These are phyloP conservation scores for Micromussa lordhowensis DNA, from an alignment of 92 coral and sea anemone species.

Conservation along the genomic window DNA sequence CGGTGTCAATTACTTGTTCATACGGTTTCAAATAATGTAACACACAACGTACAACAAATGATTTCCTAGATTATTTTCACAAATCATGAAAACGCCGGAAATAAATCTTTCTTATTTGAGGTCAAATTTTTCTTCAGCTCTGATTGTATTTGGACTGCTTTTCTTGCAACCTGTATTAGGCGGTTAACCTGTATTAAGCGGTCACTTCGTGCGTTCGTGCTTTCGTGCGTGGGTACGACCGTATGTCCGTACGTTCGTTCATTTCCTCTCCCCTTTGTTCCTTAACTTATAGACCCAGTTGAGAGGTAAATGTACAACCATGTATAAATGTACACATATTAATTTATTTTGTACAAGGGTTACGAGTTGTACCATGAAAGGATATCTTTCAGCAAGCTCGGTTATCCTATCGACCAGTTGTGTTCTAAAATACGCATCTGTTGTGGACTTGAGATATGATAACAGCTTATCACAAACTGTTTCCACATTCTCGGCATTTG, in stretches of 20 bases:
- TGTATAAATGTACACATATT: neutral
- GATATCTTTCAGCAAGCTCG: constrained; percentile 96
- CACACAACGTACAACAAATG: no score
- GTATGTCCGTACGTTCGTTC: neutral
- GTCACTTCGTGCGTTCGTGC: no score
- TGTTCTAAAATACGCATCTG: constrained; percentile 81
- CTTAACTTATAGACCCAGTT: neutral
- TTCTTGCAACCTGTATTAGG: no score
- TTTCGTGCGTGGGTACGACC: no score
- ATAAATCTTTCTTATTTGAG: no score
- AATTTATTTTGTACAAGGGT: neutral
- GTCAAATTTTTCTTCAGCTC: no score
- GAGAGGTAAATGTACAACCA: neutral
- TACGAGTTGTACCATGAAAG: constrained; percentile 19
- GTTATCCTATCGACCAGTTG: constrained; percentile 85
- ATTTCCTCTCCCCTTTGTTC: neutral
- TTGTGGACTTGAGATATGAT: constrained; percentile 74
- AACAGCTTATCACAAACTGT: constrained; percentile 85
- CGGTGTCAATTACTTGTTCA: no score
- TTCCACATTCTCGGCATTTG: constrained; percentile 88
- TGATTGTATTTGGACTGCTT: no score
- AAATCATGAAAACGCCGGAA: no score
- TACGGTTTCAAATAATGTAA: no score
- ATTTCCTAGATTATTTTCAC: no score
- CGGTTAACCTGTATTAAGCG: no score